These are phyloP conservation scores for Orthonevra nobilis DNA, from an alignment of 2,888 invertebrate species.

Conservation along the genomic window DNA sequence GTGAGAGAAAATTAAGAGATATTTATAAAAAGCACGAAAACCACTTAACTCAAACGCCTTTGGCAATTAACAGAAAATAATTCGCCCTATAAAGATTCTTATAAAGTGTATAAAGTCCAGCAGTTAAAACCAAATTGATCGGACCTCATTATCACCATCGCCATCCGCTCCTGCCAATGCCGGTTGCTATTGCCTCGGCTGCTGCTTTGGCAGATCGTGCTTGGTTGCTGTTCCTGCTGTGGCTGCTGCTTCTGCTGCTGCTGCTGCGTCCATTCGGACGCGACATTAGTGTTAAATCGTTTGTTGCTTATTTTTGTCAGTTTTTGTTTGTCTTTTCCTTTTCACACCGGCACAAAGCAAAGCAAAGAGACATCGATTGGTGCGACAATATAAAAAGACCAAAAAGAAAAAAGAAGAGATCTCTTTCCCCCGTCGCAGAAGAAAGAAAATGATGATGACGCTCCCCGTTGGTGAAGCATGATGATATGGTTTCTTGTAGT, in stretches of 20 bases:
- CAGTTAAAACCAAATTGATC: conserved; percentile 79
- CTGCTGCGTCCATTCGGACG: conserved; percentile 43
- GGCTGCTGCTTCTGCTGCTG: too few species aligned
- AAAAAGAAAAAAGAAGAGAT: background rate
- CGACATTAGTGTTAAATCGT: conserved; percentile 70
- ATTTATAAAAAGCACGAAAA: conserved; percentile 80
- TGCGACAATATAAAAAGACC: conserved; percentile 43
- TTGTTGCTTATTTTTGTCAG: conserved; percentile 68
- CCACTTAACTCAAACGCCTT: conserved; percentile 80
- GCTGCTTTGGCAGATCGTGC: conserved; percentile 34
- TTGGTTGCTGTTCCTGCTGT: conserved; percentile 2
- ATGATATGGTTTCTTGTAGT: conserved; percentile 52
- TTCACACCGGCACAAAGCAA: conserved; percentile 57
- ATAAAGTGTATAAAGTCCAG: conserved; percentile 75
- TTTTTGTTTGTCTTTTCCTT: conserved; percentile 21
- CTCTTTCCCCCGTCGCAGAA: background rate
- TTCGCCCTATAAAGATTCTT: conserved; percentile 73
- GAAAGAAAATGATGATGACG: background rate
- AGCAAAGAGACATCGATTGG: conserved; percentile 28
- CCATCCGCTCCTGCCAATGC: conserved; percentile 47
- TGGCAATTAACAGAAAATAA: conserved; percentile 78
- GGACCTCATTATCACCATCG: conserved; percentile 73
- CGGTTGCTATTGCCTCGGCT: background rate
- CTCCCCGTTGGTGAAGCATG: conserved; percentile 24
- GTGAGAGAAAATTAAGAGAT: conserved; percentile 77